Evolutionary conservation across 2,888 invertebrate genomes (phyloP), one percentile per base, ranked within the genome.

Genomic region (Andrena marginata): DNA sequence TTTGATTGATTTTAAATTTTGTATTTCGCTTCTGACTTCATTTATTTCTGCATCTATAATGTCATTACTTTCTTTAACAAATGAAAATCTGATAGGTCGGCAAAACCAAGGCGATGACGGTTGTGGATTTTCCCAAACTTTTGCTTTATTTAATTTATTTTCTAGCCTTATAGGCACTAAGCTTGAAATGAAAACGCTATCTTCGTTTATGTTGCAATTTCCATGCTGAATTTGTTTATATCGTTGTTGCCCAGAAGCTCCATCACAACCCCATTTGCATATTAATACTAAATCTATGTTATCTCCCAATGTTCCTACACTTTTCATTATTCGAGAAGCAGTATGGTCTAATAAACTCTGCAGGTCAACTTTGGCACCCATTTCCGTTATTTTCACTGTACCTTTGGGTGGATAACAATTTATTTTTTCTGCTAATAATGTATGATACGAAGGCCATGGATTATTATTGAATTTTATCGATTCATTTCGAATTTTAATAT

Each of bases 341-440:
- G 49, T 49, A 49, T 49, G 49, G n/a, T 49, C 49, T n/a, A 49
- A n/a, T n/a, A 49, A 49, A 49, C n/a, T 49, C n/a, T 49, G 49
- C n/a, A 49, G n/a, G 49, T 49, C 16, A 49, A 49, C 6, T 49
- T 49, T 49, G 49, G 0, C 49, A 49, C 13, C 4, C 16, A n/a
- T 49, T 13, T 49, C 49, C 1, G 49, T 49, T 49, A 49, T n/a
- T 49, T 49, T n/a, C 7, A 49, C n/a, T 49, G 49, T 6, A 5
- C 1, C n/a, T 49, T 49, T 49, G 13, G 49, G 1, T n/a, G n/a
- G 49, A n/a, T 49, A n/a, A 49, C 16, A 49, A 49, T 49, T 49
- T 49, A 0, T 8, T 49, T 35, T 35, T 13, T 35, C 35, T 35
- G 35, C 35, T 35, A 35, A 35, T 13, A 35, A 35, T 35, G 0